A percentile compares a stretch with the other conserved stretches of the same genome.
Evolutionary conservation across 2,113 vertebrate species (phyloP).

Genomic region (Cyanoramphus novaezelandiae): DNA sequence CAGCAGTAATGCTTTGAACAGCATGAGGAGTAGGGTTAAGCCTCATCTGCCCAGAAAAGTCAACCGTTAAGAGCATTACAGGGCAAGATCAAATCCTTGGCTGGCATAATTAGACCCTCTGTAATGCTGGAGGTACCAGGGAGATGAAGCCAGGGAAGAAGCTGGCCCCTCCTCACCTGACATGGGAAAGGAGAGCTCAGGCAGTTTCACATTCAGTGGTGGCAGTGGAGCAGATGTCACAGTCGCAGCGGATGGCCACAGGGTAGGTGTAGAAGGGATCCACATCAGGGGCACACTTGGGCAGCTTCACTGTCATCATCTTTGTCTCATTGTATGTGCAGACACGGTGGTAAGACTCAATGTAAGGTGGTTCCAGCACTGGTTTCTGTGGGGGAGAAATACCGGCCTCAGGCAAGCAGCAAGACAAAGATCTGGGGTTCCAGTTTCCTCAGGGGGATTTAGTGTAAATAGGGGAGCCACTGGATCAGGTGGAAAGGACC

Average conservation of each 20-base stretch:
- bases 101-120: background rate
- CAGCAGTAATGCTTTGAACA: background rate
- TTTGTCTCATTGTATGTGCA: constrained; percentile 91
- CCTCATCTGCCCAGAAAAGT: background rate
- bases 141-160: background rate
- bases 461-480: background rate
- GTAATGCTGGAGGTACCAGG: background rate
- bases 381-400: constrained; percentile 79
- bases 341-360: constrained; percentile 86
- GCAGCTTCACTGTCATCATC: constrained; percentile 82
- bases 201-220: constrained; percentile 88
- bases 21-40: background rate
- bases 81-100: background rate
- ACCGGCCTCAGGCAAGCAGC: background rate
- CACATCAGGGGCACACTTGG: constrained; percentile 75
- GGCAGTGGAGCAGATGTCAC: constrained; percentile 83
- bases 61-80: background rate
- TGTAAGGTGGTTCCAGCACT: constrained; percentile 84
- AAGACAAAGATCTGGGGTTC: background rate
- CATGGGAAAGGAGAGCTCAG: constrained; percentile 12
- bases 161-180: fast-evolving
- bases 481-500: background rate
- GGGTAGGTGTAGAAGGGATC: constrained; percentile 89
- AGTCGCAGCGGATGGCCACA: constrained; percentile 86
- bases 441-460: background rate